A percentile compares a stretch with the other conserved stretches of the same genome.
Conservation (phyloP, 2,888 invertebrate genomes). For the Synanthedon vespiformis region DNA sequence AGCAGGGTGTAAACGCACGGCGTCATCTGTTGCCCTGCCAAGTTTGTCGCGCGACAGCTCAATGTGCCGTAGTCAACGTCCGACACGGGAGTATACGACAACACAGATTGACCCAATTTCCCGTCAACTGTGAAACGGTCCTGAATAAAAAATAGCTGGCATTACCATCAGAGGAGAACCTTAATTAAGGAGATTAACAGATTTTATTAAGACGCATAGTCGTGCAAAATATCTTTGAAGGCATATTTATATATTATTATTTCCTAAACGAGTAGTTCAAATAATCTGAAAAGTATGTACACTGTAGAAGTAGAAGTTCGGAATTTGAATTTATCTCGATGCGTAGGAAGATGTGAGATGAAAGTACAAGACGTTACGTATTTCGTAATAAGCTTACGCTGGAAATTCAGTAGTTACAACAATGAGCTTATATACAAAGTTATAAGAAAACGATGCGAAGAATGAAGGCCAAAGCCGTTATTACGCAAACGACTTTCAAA, state of each 20-base stretch:
- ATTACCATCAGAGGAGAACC: no score
- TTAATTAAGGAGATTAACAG: no score
- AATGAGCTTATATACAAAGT: not conserved
- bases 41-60: conserved; percentile 80
- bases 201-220: not conserved
- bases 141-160: conserved; percentile 30
- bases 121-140: conserved; percentile 67
- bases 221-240: no score
- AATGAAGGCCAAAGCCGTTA: not conserved
- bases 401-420: not conserved
- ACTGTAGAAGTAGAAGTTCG: no score
- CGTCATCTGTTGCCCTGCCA: conserved; percentile 76
- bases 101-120: conserved; percentile 71
- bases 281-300: no score
- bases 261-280: no score
- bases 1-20: conserved; percentile 83
- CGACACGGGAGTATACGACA: conserved; percentile 82
- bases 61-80: conserved; percentile 85
- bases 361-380: no score
- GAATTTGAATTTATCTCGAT: no score
- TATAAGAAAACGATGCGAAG: not conserved
- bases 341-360: no score
- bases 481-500: not conserved
- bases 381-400: no score
- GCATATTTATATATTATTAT: no score